phyloP scores from a whole-genome alignment of 2,113 vertebrate species.

The Centropus unirufus region DNA sequence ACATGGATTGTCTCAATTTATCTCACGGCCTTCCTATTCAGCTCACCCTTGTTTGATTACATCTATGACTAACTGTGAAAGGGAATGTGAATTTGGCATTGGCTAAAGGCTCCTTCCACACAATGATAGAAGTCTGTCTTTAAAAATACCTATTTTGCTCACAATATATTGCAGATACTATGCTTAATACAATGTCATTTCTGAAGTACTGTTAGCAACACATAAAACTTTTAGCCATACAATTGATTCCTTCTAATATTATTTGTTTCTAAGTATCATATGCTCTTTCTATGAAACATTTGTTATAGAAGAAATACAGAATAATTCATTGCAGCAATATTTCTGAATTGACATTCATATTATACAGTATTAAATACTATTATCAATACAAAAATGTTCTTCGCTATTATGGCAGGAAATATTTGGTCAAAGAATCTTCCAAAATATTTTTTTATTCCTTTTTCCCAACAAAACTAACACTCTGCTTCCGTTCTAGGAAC shows the following conservation, averaged over 20 bases:
- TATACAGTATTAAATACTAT: not conserved
- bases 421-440: not conserved
- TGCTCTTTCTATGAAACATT: not conserved
- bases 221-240: not conserved
- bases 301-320: not conserved
- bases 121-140: not conserved
- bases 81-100: not conserved
- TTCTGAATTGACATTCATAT: not conserved
- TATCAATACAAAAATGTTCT: not conserved
- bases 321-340: not conserved
- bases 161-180: not conserved
- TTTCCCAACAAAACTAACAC: constrained; percentile 26
- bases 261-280: not conserved
- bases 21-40: not conserved
- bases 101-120: not conserved
- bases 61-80: not conserved
- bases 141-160: not conserved
- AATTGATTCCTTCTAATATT: not conserved
- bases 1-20: not conserved
- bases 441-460: not conserved
- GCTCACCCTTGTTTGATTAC: constrained; percentile 15
- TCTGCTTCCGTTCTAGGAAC: constrained; percentile 17
- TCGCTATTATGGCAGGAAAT: not conserved
- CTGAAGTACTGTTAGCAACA: constrained; percentile 10
- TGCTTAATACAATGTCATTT: not conserved